Percentiles rank a stretch among this genome's conserved stretches.
Evolutionary conservation across 2,888 invertebrate species (phyloP).

Genomic region (Timema cristinae): DNA sequence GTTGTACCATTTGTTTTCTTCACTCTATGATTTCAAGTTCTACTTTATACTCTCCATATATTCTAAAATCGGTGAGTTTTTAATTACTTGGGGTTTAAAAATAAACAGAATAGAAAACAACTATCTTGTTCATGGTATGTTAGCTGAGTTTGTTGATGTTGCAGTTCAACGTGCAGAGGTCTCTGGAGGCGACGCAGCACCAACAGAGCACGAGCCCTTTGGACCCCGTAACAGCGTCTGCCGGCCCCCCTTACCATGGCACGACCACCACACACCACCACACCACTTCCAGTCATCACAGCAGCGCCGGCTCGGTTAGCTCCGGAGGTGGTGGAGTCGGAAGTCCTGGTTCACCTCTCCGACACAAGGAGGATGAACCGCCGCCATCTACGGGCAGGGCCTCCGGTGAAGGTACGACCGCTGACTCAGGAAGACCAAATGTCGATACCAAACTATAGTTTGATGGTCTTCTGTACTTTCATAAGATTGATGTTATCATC

Average conservation of each 20-base stretch:
- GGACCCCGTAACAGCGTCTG: no score
- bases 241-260: not conserved
- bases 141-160: not conserved
- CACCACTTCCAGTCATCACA: conserved; percentile 22
- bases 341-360: conserved; percentile 35
- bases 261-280: conserved; percentile 13
- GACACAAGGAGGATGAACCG: conserved; percentile 53
- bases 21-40: no score
- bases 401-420: not conserved
- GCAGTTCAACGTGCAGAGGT: conserved; percentile 28
- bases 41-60: no score
- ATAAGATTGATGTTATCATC: no score
- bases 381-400: conserved; percentile 45
- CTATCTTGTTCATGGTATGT: no score
- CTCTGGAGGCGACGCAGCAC: conserved; percentile 23
- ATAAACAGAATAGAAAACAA: no score
- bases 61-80: no score
- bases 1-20: no score
- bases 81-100: no score
- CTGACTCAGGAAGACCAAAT: no score
- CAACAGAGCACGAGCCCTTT: conserved; percentile 9
- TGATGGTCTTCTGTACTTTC: no score
- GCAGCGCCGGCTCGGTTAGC: conserved; percentile 43
- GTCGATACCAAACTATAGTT: no score
- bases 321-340: conserved; percentile 44